Evolutionary conservation across 2,113 vertebrate species (phyloP).

Genomic region (Cryptotis parvus): DNA sequence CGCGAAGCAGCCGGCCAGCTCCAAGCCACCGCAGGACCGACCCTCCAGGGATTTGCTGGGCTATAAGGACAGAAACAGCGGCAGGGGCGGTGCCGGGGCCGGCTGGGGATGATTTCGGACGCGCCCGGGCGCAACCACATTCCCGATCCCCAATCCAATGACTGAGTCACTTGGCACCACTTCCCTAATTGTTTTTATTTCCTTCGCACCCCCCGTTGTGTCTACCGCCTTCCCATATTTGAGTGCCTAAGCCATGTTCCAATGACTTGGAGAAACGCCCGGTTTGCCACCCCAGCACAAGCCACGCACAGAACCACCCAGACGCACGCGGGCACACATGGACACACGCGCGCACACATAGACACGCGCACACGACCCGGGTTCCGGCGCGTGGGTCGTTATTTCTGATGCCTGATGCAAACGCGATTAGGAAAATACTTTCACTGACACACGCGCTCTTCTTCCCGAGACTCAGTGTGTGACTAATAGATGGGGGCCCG

Average conservation of each 20-base stretch:
- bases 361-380: background rate
- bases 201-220: constrained; percentile 55
- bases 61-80: constrained; percentile 43
- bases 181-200: constrained; percentile 69
- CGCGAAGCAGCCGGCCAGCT: background rate
- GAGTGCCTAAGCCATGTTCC: constrained; percentile 43
- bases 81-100: constrained; percentile 53
- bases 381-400: background rate
- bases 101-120: constrained; percentile 32
- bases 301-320: constrained; percentile 40
- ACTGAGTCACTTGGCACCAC: constrained; percentile 75
- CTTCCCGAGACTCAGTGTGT: background rate
- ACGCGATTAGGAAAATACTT: background rate
- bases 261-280: constrained; percentile 46
- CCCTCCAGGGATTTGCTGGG: constrained; percentile 55
- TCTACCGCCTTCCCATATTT: constrained; percentile 59
- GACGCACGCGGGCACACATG: constrained; percentile 35
- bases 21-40: constrained; percentile 52
- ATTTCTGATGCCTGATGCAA: background rate
- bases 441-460: background rate
- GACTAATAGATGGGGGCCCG: background rate
- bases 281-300: constrained; percentile 21
- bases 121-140: constrained; percentile 13
- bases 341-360: background rate
- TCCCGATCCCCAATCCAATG: constrained; percentile 71